phyloP scores from a whole-genome alignment of 2,113 vertebrate species.

The Phodopus roborovskii region DNA sequence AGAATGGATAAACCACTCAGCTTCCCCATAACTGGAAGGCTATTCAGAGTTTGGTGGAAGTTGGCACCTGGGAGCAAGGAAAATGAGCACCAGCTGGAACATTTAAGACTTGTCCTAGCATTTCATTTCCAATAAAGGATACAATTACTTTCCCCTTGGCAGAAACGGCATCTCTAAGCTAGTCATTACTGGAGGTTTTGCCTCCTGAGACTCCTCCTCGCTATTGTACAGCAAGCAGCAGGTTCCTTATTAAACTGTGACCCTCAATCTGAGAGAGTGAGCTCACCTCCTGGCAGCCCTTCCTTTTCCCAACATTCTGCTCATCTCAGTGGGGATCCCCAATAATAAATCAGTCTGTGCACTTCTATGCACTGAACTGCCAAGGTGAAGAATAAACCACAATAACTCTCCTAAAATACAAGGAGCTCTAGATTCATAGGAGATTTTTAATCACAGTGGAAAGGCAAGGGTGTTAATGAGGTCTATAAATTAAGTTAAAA shows the following conservation, averaged over 20 bases:
- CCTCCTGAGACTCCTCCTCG: slow-evolving; percentile 52
- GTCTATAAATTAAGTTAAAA: slow-evolving; percentile 89
- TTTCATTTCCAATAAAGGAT: slow-evolving; percentile 65
- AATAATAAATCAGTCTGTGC: slow-evolving; percentile 82
- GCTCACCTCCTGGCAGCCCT: slow-evolving; percentile 67
- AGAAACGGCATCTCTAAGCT: slow-evolving; percentile 46
- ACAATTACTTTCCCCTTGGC: slow-evolving; percentile 63
- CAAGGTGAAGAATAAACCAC: slow-evolving; percentile 84
- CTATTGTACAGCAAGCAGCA: slow-evolving; percentile 63
- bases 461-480: slow-evolving; percentile 90
- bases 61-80: not conserved
- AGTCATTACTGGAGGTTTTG: slow-evolving; percentile 49
- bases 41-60: not conserved
- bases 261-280: slow-evolving; percentile 52
- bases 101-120: not conserved
- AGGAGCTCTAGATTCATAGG: slow-evolving; percentile 86
- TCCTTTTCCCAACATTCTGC: slow-evolving; percentile 75
- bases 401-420: slow-evolving; percentile 84
- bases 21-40: not conserved
- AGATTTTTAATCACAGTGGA: slow-evolving; percentile 87
- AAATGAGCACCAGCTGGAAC: not conserved
- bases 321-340: slow-evolving; percentile 81
- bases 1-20: not conserved
- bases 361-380: slow-evolving; percentile 75
- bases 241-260: slow-evolving; percentile 72